These are phyloP conservation scores for Falco biarmicus DNA, from an alignment of 2,797 vertebrate genomes.

Conservation along the genomic window DNA sequence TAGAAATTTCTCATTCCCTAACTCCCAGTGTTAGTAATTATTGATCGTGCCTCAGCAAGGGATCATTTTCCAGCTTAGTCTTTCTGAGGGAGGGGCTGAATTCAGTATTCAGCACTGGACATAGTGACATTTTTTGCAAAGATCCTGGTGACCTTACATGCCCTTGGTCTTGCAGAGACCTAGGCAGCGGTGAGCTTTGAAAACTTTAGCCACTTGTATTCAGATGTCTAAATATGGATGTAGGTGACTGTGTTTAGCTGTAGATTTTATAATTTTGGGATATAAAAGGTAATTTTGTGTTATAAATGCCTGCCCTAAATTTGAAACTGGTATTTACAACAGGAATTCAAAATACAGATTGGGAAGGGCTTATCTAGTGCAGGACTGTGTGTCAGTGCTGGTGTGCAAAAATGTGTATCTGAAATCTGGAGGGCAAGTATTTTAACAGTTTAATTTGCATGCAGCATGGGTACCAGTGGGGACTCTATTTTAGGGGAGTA, in stretches of 20 bases:
- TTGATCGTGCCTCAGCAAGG: not conserved
- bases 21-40: not conserved
- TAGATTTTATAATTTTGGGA: not conserved
- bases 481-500: conserved; percentile 43
- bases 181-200: not conserved
- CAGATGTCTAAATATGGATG: conserved; percentile 22
- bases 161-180: conserved; percentile 29
- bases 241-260: conserved; percentile 53
- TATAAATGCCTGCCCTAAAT: conserved; percentile 38
- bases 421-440: conserved; percentile 27
- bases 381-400: not conserved
- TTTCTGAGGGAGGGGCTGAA: not conserved
- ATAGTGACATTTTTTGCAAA: not conserved
- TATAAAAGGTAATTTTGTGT: conserved; percentile 44
- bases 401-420: not conserved
- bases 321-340: conserved; percentile 34
- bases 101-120: not conserved
- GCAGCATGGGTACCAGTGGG: not conserved
- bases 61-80: not conserved
- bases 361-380: not conserved
- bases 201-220: not conserved
- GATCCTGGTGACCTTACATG: not conserved
- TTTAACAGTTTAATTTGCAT: conserved; percentile 9
- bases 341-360: conserved; percentile 18
- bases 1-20: not conserved